These are phyloP conservation scores for Cheilosia scutellata DNA, from an alignment of 2,888 invertebrate species.

Conservation along the genomic window DNA sequence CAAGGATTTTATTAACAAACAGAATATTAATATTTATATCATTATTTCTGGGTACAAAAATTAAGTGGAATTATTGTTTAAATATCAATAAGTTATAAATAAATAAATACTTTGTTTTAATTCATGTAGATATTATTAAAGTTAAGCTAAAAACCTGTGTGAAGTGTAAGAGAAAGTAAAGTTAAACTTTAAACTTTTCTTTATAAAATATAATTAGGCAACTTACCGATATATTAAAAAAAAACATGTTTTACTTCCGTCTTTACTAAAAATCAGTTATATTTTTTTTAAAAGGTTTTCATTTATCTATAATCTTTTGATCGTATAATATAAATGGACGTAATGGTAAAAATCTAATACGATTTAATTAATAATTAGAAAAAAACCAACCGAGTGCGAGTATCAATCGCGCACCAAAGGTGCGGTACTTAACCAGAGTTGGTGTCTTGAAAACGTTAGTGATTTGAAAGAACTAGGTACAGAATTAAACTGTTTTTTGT, in stretches of 20 bases:
- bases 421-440: no score
- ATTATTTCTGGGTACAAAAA: conserved; percentile 71
- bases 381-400: no score
- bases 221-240: conserved; percentile 46
- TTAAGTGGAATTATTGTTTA: conserved; percentile 55
- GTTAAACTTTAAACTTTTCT: conserved; percentile 53
- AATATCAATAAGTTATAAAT: conserved; percentile 46
- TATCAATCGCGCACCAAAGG: no score
- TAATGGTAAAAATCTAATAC: no score
- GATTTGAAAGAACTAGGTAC: no score
- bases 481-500: no score
- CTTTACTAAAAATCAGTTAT: background rate
- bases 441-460: no score
- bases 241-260: conserved; percentile 11
- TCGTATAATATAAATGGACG: no score
- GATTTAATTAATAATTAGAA: no score
- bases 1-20: conserved; percentile 66
- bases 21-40: conserved; percentile 68
- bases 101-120: conserved; percentile 33
- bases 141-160: conserved; percentile 41
- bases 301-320: no score
- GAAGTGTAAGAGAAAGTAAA: conserved; percentile 50
- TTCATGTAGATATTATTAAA: conserved; percentile 62
- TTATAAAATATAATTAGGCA: conserved; percentile 55
- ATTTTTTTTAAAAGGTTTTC: background rate